A percentile compares a stretch with the other conserved stretches of the same genome.
Conservation (phyloP, 2,888 invertebrate species). For the Tipula unca region DNA sequence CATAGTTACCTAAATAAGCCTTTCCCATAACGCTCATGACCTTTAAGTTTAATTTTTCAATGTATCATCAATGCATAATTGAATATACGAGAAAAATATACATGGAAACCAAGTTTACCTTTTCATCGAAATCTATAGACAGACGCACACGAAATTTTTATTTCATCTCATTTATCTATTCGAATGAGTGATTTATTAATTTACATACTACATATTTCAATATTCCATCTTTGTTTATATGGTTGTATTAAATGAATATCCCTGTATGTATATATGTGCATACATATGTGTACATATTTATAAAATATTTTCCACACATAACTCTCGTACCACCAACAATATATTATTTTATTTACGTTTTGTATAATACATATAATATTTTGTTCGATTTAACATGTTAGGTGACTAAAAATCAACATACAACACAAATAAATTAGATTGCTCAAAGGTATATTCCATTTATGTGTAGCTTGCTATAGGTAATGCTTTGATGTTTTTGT, state of each 20-base stretch:
- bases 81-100: background rate
- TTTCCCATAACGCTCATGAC: too few species aligned
- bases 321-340: background rate
- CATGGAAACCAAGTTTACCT: background rate
- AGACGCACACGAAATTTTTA: background rate
- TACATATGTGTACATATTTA: background rate
- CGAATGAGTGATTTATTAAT: background rate
- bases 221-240: background rate
- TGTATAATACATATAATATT: background rate
- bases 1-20: too few species aligned
- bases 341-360: background rate
- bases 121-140: background rate
- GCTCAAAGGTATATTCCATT: background rate
- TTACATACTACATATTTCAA: slow-evolving; percentile 1
- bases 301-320: background rate
- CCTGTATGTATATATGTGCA: background rate
- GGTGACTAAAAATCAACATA: slow-evolving; percentile 8
- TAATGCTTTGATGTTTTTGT: background rate
- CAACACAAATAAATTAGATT: background rate
- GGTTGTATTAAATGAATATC: too few species aligned
- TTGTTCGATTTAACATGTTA: background rate
- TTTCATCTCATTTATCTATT: background rate
- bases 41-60: too few species aligned
- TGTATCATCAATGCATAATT: background rate
- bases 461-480: background rate